These are phyloP conservation scores for Orgyia antiqua DNA, from an alignment of 2,888 invertebrate species.

Conservation along the genomic window DNA sequence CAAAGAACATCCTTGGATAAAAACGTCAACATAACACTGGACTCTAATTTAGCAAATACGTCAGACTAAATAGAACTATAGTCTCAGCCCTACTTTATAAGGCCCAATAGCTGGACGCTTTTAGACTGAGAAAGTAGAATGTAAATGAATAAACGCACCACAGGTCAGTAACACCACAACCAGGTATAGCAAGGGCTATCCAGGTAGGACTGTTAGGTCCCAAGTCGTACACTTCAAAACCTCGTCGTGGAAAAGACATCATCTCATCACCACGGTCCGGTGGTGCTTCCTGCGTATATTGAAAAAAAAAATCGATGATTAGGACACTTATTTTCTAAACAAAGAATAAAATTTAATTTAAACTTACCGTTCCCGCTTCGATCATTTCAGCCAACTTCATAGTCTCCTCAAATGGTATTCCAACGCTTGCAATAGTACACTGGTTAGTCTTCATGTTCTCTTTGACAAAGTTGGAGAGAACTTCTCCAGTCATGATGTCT, in stretches of 20 bases:
- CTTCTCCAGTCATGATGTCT: constrained; percentile 31
- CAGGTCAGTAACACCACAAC: constrained; percentile 45
- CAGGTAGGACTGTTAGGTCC: constrained; percentile 50
- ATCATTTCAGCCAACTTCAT: constrained; percentile 48
- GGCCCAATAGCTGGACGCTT: no score
- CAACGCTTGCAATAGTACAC: constrained; percentile 50
- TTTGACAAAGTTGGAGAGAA: constrained; percentile 30
- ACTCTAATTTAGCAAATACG: no score
- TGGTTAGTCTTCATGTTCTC: constrained; percentile 36
- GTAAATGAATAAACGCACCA: no score
- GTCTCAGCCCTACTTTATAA: no score
- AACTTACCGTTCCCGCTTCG: constrained; percentile 25
- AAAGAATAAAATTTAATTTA: no score
- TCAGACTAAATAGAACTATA: no score
- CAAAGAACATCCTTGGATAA: no score
- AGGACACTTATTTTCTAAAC: no score
- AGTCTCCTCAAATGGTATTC: constrained; percentile 54
- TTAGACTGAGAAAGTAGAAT: no score
- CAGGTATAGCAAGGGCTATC: constrained; percentile 54
- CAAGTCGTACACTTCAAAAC: constrained; percentile 49
- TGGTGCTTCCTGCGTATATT: constrained; percentile 29
- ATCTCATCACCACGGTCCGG: constrained; percentile 9
- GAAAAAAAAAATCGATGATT: no score
- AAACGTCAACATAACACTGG: no score
- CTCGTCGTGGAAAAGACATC: constrained; percentile 35